These are phyloP conservation scores for Cryptoleucopteryx plumbea DNA, from an alignment of 2,113 vertebrate genomes.

Conservation along the genomic window DNA sequence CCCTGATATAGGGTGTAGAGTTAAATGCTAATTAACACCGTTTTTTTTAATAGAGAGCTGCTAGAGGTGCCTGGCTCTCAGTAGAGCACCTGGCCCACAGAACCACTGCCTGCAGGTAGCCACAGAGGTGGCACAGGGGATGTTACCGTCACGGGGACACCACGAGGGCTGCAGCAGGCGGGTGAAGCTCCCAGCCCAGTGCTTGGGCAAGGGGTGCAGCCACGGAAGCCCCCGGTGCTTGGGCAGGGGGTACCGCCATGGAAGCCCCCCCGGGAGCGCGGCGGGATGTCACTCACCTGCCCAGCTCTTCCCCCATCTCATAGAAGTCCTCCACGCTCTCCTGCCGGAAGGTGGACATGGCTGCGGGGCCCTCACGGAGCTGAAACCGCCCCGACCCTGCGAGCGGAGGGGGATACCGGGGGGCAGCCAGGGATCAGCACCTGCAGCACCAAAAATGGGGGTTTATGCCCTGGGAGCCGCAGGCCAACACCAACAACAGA, in stretches of 20 bases:
- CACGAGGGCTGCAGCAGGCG: accelerated
- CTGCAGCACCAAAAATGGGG: neutral
- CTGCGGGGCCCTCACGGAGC: accelerated
- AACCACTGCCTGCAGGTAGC: neutral
- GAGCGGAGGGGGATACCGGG: accelerated
- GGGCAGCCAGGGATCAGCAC: neutral
- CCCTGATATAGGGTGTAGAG: neutral
- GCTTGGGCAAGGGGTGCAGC: neutral
- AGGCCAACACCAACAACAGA: accelerated
- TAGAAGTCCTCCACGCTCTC: conserved; percentile 79
- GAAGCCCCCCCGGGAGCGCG: accelerated
- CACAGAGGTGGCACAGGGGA: neutral
- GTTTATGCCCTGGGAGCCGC: accelerated
- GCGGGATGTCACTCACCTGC: conserved; percentile 51
- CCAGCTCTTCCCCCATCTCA: conserved; percentile 82
- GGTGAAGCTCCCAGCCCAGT: accelerated
- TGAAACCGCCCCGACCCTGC: neutral
- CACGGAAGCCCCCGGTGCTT: too few species aligned
- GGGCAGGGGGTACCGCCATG: neutral
- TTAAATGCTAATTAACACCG: neutral
- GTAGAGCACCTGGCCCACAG: neutral
- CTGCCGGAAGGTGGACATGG: conserved; percentile 80
- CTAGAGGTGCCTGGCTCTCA: neutral
- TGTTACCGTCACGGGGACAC: neutral
- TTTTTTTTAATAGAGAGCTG: neutral